Conservation (phyloP, 2,113 vertebrate species). For the Actenoides lindsayi region DNA sequence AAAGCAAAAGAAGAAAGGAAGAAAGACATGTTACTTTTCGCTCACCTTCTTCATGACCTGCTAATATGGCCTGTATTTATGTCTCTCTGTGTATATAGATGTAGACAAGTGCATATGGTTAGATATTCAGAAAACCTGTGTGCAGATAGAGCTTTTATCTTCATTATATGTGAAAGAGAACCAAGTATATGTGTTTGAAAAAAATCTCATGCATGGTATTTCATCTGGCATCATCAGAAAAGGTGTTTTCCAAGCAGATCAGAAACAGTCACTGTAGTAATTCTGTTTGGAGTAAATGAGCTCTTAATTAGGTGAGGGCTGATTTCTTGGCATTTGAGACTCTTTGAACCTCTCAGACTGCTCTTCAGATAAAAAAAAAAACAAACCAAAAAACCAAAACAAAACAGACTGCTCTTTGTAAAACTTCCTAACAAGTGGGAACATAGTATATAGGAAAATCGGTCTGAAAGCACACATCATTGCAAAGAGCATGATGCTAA, state of each 20-base stretch:
- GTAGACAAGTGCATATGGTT: slow-evolving; percentile 56
- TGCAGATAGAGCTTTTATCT: slow-evolving; percentile 47
- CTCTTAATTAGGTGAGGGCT: slow-evolving; percentile 60
- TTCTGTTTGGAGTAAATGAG: slow-evolving; percentile 37
- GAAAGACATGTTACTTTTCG: neutral
- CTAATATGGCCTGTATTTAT: neutral
- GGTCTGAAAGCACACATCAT: neutral
- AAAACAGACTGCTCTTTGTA: neutral
- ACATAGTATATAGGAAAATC: neutral
- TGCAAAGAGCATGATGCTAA: neutral
- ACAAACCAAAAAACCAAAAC: neutral
- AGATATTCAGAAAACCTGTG: slow-evolving; percentile 19
- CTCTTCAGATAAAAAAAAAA: neutral
- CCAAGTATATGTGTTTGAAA: neutral
- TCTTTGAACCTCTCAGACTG: slow-evolving; percentile 45
- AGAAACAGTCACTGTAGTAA: slow-evolving; percentile 34
- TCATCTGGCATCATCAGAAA: slow-evolving; percentile 47
- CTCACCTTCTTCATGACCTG: neutral
- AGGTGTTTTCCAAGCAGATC: slow-evolving; percentile 57
- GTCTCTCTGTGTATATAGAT: slow-evolving; percentile 25
- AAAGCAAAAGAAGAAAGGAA: neutral
- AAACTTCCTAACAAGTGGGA: neutral
- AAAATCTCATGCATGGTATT: neutral
- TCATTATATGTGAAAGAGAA: slow-evolving; percentile 38
- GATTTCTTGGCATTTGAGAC: slow-evolving; percentile 3